Evolutionary conservation across 2,888 invertebrate genomes (phyloP).

Genomic region (Sussaba pulchella): DNA sequence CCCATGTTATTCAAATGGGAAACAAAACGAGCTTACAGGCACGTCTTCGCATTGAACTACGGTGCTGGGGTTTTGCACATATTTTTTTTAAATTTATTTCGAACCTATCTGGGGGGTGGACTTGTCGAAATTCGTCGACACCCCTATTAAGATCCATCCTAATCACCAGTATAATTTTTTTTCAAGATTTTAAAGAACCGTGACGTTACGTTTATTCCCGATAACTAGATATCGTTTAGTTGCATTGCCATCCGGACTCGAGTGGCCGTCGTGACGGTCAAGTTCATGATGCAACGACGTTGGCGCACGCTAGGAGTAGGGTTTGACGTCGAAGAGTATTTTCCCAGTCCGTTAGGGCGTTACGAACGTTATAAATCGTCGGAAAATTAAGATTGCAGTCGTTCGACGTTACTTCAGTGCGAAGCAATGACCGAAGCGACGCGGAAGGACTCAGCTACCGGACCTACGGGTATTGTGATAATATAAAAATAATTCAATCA

Average conservation of each 20-base stretch:
- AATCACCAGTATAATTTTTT: no score
- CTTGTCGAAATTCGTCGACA: no score
- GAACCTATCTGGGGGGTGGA: no score
- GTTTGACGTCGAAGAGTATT: neutral
- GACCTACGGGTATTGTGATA: neutral
- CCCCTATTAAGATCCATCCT: no score
- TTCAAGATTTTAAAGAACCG: neutral
- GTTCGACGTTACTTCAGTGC: neutral
- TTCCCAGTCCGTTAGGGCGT: neutral
- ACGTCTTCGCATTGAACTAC: no score
- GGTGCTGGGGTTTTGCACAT: no score
- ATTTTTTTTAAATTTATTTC: no score
- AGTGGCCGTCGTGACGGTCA: neutral
- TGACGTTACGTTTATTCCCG: neutral
- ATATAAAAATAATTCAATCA: neutral
- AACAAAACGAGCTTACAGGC: no score
- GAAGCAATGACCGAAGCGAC: neutral
- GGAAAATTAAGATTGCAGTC: neutral
- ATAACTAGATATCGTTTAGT: neutral
- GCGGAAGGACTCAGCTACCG: conserved; percentile 1
- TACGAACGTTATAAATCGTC: neutral
- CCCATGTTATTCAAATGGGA: no score
- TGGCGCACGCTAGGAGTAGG: neutral
- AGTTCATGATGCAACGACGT: neutral
- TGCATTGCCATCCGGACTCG: neutral